Base-by-base conservation (phyloP, 2,888 invertebrate genomes). In the Hedychridium roseum region DNA sequence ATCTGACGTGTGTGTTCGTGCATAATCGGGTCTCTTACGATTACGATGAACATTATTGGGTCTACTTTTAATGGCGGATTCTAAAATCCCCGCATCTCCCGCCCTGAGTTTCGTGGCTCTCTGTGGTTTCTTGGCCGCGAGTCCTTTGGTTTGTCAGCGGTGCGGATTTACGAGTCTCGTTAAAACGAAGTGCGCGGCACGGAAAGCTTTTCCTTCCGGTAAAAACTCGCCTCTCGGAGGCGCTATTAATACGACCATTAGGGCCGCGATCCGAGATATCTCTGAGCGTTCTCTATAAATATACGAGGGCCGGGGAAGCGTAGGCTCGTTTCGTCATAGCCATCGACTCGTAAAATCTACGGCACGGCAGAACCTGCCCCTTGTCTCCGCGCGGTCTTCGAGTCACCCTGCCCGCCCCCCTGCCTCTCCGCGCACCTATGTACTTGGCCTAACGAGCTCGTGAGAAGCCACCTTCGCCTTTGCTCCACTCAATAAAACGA, bases 181-280 rank as follows among this genome's bases (percentile, higher is more conserved):
- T 61, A 49, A 62, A 62, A 62, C 3, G 2, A 27, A 27, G 9
- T 27, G 12, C 12, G 45, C 21, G 17, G 31, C 43, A 37, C 26
- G 3, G 3, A 35, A 34, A 31, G 32, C 46, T 40, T 48, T 54
- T 47, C 52, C 60, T 63, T 64, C 64, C 60, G 57, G 60, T 64
- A 52, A 60, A 63, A 60, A 57, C 44, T 57, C 40, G 32, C 16
- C 32, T 44, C n/a, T 31, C 45, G 43, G 54, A 58, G 50, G 39
- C 44, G 54, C 62, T 64, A 63, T 63, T 63, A 60, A 63, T 64
- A 54, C 45, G 40, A 46, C 55, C 57, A 64, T 64, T 60, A 64
- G 54, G 54, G 34, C 50, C n/a, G 53, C 54, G 55, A 64, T n/a
- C n/a, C n/a, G n/a, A n/a, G n/a, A n/a, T n/a, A n/a, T 63, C 53